Percentiles rank a stretch among this genome's conserved stretches.
phyloP scores from a whole-genome alignment of 2,888 invertebrate genomes.

The Carterocephalus palaemon region DNA sequence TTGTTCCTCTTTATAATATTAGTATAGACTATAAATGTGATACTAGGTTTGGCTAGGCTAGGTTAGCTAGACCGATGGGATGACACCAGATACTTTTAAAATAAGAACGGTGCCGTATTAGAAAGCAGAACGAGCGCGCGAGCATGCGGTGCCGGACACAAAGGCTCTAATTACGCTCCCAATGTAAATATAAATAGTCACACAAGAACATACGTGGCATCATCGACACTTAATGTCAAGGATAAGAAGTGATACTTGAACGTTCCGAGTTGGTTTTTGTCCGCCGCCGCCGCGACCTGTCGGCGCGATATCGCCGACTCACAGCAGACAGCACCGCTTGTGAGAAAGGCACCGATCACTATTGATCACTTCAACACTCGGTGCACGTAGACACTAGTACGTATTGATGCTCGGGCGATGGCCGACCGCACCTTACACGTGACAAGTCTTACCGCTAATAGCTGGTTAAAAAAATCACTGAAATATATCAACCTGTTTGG shows the following conservation, averaged over 20 bases:
- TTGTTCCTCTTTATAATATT: too few species aligned
- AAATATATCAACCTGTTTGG: too few species aligned
- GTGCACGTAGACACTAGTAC: too few species aligned
- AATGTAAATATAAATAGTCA: conserved; percentile 32
- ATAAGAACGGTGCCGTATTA: too few species aligned
- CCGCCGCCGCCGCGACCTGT: conserved; percentile 33
- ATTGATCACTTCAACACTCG: conserved; percentile 1
- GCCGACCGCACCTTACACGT: too few species aligned
- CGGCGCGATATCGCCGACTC: conserved; percentile 27
- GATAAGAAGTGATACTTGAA: conserved; percentile 29
- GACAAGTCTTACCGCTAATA: too few species aligned
- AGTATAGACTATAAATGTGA: too few species aligned
- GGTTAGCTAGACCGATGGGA: too few species aligned
- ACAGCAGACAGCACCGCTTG: conserved; percentile 17
- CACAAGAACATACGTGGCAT: conserved; percentile 28
- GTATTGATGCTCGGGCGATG: too few species aligned
- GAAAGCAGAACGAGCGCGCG: conserved; percentile 15
- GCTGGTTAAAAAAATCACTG: too few species aligned
- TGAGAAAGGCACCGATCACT: conserved; percentile 22
- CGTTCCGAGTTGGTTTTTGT: conserved; percentile 26
- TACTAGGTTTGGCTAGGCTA: too few species aligned
- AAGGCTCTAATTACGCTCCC: conserved; percentile 32
- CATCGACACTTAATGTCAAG: conserved; percentile 37
- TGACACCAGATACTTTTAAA: too few species aligned
- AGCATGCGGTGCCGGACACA: conserved; percentile 24